Base-by-base conservation (phyloP, 2,113 vertebrate species). In the Nycticebus coucang region DNA sequence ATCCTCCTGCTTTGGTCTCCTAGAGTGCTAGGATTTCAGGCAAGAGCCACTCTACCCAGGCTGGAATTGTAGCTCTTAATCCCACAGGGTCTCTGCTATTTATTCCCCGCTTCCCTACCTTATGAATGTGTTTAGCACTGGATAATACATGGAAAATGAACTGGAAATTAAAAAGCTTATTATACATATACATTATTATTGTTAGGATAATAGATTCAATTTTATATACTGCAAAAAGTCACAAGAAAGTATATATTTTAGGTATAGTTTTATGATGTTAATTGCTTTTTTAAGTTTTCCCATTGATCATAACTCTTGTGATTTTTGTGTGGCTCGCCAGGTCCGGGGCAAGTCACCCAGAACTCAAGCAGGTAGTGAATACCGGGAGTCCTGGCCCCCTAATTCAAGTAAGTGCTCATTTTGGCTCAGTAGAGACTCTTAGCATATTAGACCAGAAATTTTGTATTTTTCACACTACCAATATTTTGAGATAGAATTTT, bases 341-440 rank as follows among this genome's bases (percentile, higher is more conserved):
- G 97, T 97, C 94, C 97, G 98, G n/a, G 99, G 98, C n/a, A 99
- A 98, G 93, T 99, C 99, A 59, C 99, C 99, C 0, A 98, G 98
- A 93, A 98, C 97, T 94, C 99, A 98, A 98, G 98, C 97, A 35
- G 95, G 95, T 41, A 98, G 98, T 83, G 98, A 98, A 93, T 99
- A 99, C 95, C 98, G 98, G 55, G 99, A 99, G 71, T 98, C 99
- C 78, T 99, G 99, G 99, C 98, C 99, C 45, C 98, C 98, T 37
- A 99, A 98, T 96, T 98, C 99, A 97, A 99, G 99, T 99, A 98
- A 99, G 99, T 98, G 96, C 62, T 45, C 4, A 4, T 77, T 91
- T 68, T 21, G 1, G 59, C 37, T 80, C 50, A 57, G 28, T 21
- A 79, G 72, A 26, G 8, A 64, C n/a, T 69, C 21, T 53, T 79